Conservation (phyloP, 2,797 vertebrate species). For the Holocentrus rufus region DNA sequence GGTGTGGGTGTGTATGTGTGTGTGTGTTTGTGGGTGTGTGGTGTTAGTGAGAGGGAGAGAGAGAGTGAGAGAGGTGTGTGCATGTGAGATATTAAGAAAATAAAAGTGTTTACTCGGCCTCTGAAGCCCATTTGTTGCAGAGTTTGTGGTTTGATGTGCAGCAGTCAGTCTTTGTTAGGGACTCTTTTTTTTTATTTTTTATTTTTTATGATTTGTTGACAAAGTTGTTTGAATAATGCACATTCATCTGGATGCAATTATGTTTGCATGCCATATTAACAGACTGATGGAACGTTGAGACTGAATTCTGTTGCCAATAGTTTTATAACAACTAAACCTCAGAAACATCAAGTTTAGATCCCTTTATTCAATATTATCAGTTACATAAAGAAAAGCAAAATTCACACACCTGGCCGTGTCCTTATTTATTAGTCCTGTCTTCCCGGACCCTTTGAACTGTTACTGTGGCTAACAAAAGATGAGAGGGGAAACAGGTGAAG, state of each 20-base stretch:
- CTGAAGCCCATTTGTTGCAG: background rate
- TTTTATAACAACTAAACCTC: background rate
- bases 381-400: constrained; percentile 8
- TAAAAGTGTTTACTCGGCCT: background rate
- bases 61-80: background rate
- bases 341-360: constrained; percentile 5
- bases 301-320: background rate
- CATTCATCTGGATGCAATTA: background rate
- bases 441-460: constrained; percentile 36
- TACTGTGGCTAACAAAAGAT: constrained; percentile 25
- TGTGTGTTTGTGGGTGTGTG: constrained; percentile 27
- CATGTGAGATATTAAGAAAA: background rate
- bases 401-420: background rate
- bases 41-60: constrained; percentile 6
- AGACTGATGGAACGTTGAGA: background rate
- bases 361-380: background rate
- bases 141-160: background rate
- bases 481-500: constrained; percentile 20
- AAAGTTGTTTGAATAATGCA: constrained; percentile 3
- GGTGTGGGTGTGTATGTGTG: constrained; percentile 38
- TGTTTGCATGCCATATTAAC: background rate
- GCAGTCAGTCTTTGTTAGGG: background rate
- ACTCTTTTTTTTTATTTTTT: background rate
- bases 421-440: constrained; percentile 20
- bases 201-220: background rate